Evolutionary conservation across 2,888 invertebrate species (phyloP).

Genomic region (Arrhopalites spinosus): DNA sequence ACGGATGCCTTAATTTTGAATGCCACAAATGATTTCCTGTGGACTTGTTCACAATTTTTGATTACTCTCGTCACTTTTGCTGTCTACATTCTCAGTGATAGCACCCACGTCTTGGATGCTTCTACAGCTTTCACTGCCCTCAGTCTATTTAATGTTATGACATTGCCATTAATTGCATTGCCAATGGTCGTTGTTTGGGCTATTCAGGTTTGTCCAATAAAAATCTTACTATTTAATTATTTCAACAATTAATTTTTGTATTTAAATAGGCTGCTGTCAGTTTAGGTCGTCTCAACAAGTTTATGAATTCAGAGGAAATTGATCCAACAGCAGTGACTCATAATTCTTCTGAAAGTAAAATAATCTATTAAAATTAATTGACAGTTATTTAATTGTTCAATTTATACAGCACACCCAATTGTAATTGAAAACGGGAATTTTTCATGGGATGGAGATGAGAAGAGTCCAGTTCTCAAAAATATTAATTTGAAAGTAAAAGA

Average conservation of each 20-base stretch:
- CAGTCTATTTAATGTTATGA: constrained; percentile 65
- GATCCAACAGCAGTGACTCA: constrained; percentile 58
- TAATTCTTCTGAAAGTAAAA: constrained; percentile 55
- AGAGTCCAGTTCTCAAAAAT: constrained; percentile 55
- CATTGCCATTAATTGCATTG: constrained; percentile 64
- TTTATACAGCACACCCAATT: constrained; percentile 58
- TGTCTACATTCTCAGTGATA: constrained; percentile 73
- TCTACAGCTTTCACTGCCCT: constrained; percentile 66
- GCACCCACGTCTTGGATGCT: constrained; percentile 67
- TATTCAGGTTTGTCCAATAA: constrained; percentile 85
- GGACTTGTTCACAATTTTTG: constrained; percentile 70
- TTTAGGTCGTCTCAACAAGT: constrained; percentile 62
- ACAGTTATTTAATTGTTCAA: not conserved
- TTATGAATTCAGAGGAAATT: constrained; percentile 62
- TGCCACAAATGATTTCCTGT: constrained; percentile 87
- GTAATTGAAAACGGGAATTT: constrained; percentile 60
- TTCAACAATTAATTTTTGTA: not conserved
- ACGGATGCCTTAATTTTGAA: constrained; percentile 61
- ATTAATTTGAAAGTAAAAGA: constrained; percentile 58
- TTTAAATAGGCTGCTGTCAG: constrained; percentile 61
- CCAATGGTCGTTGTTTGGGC: constrained; percentile 67
- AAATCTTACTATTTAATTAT: constrained; percentile 5
- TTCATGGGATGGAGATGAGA: not conserved
- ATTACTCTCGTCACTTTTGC: constrained; percentile 72
- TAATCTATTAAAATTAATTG: too few relatives aligned